Conservation (phyloP, 2,113 vertebrate genomes). For the Antennarius striatus region DNA sequence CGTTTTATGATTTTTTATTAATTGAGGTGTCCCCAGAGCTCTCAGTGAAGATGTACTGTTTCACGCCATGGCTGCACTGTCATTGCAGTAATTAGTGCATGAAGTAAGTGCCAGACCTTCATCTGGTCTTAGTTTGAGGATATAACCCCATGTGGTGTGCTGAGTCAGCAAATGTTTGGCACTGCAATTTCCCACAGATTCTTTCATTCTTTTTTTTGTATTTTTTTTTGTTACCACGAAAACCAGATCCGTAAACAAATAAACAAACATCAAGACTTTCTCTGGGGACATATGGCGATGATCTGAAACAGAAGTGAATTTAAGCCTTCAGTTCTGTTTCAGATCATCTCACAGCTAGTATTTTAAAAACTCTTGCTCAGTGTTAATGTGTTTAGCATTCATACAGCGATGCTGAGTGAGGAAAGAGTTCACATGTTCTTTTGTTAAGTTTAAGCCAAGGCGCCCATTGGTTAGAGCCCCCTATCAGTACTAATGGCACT, state of each 20-base stretch:
- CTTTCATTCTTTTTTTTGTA: constrained; percentile 5
- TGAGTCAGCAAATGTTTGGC: constrained; percentile 56
- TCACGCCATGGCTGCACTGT: neutral
- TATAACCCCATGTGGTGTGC: constrained; percentile 43
- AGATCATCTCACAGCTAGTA: constrained; percentile 23
- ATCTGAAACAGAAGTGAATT: constrained; percentile 41
- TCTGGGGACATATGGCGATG: constrained; percentile 43
- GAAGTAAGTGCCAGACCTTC: constrained; percentile 15
- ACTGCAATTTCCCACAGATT: constrained; percentile 19
- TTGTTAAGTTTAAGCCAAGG: constrained; percentile 44
- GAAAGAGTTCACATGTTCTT: constrained; percentile 29
- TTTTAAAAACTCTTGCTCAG: constrained; percentile 11
- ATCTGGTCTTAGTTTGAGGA: constrained; percentile 54
- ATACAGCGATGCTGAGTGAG: constrained; percentile 8
- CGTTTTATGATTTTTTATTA: neutral
- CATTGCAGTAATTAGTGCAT: constrained; percentile 35
- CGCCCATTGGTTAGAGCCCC: constrained; percentile 29
- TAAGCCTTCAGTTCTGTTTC: constrained; percentile 37
- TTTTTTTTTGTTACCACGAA: constrained; percentile 36
- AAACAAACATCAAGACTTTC: constrained; percentile 30
- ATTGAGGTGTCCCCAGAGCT: neutral
- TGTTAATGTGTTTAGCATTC: constrained; percentile 23
- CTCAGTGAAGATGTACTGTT: constrained; percentile 2
- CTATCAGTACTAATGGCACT: constrained; percentile 65
- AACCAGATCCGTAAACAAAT: constrained; percentile 41